These are phyloP conservation scores for Antrozous pallidus DNA, from an alignment of 2,797 vertebrate genomes.

Conservation along the genomic window DNA sequence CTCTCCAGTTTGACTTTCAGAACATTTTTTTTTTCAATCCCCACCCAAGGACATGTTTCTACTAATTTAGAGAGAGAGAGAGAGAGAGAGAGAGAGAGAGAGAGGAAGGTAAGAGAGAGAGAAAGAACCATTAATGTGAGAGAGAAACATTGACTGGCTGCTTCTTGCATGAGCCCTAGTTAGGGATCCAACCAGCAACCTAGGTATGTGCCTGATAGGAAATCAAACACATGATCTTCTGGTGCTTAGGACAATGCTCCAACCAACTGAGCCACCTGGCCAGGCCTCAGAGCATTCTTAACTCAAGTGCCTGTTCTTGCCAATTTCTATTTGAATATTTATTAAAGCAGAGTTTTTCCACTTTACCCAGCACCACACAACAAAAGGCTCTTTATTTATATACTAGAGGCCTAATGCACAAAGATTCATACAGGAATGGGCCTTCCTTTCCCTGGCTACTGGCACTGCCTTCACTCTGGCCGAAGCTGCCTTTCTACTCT, in stretches of 20 bases:
- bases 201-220: background rate
- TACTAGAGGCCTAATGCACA: no score
- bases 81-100: no score
- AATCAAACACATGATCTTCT: background rate
- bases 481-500: no score
- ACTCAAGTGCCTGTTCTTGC: background rate
- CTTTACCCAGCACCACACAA: background rate
- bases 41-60: background rate
- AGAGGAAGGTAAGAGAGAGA: background rate
- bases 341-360: background rate
- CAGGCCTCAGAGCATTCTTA: background rate
- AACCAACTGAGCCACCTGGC: background rate
- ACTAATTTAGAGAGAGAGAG: background rate
- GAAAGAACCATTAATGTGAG: background rate
- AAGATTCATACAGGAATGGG: no score
- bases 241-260: background rate
- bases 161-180: background rate
- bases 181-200: no score
- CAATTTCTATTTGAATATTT: background rate
- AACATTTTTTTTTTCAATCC: background rate
- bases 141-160: background rate
- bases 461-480: no score
- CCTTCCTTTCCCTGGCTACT: no score
- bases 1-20: background rate
- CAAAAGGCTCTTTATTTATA: background rate